Evolutionary conservation across 2,113 vertebrate genomes (phyloP).

Genomic region (Spea multiplicata): DNA sequence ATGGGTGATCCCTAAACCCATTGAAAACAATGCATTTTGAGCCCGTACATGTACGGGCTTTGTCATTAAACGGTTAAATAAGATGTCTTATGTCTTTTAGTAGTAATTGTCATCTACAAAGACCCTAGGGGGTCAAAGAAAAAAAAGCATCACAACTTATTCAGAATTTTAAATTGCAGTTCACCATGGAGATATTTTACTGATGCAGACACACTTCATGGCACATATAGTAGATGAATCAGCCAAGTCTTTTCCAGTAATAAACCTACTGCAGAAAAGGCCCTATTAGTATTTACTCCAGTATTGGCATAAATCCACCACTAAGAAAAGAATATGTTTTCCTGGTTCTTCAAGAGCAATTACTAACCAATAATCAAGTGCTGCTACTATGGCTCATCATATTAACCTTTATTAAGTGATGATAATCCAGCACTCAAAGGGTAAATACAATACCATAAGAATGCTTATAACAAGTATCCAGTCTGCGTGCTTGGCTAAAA

Average conservation of each 20-base stretch:
- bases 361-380: background rate
- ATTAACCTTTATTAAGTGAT: background rate
- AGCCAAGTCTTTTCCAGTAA: background rate
- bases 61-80: too few species aligned
- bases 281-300: background rate
- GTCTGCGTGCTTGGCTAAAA: constrained; percentile 4
- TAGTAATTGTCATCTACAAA: too few species aligned
- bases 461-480: background rate
- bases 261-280: background rate
- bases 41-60: too few species aligned
- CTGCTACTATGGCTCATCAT: background rate
- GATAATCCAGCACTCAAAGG: background rate
- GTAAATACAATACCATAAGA: background rate
- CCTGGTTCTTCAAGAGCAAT: background rate
- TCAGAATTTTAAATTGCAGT: too few species aligned
- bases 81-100: too few species aligned
- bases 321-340: background rate
- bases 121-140: too few species aligned
- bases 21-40: too few species aligned
- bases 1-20: too few species aligned
- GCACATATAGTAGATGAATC: background rate
- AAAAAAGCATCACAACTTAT: too few species aligned
- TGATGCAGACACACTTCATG: too few species aligned
- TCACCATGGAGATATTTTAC: too few species aligned
- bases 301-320: background rate